Conservation (phyloP, 2,888 invertebrate genomes). For the Coenonympha glycerion region DNA sequence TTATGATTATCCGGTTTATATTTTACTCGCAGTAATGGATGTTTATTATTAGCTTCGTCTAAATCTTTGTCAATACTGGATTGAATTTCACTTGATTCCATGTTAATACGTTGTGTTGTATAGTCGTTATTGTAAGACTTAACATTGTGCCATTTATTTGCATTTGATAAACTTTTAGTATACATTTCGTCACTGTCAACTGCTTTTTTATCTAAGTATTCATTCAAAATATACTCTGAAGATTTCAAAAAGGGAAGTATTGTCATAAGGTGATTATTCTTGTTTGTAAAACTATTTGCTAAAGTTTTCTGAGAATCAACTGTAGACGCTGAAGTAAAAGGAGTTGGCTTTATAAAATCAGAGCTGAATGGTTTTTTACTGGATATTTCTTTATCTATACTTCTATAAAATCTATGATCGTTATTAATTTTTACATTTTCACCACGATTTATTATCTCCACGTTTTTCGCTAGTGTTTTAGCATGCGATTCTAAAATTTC, state of each 20-base stretch:
- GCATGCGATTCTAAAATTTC: slow-evolving; percentile 50
- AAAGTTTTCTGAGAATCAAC: slow-evolving; percentile 30
- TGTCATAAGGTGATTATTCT: slow-evolving; percentile 39
- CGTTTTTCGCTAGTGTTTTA: slow-evolving; percentile 41
- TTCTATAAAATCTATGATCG: slow-evolving; percentile 45
- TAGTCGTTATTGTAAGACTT: slow-evolving; percentile 57
- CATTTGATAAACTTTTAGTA: slow-evolving; percentile 44
- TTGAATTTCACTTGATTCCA: slow-evolving; percentile 34
- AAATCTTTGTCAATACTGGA: slow-evolving; percentile 34
- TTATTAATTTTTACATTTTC: slow-evolving; percentile 29
- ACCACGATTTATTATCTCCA: slow-evolving; percentile 53
- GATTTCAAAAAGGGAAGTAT: slow-evolving; percentile 58
- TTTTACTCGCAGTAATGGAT: slow-evolving; percentile 46
- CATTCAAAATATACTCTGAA: slow-evolving; percentile 44
- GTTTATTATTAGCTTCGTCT: slow-evolving; percentile 37
- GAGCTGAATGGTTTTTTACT: slow-evolving; percentile 31
- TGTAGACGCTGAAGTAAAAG: slow-evolving; percentile 28
- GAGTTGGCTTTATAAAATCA: slow-evolving; percentile 28
- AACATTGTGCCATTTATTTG: slow-evolving; percentile 63
- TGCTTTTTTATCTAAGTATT: slow-evolving; percentile 31
- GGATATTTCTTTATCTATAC: slow-evolving; percentile 31
- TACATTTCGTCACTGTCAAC: slow-evolving; percentile 40
- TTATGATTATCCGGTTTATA: slow-evolving; percentile 45
- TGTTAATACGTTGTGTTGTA: slow-evolving; percentile 47
- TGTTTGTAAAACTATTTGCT: slow-evolving; percentile 31